phyloP scores from a whole-genome alignment of 2,113 vertebrate genomes.

The Hemibagrus wyckioides region DNA sequence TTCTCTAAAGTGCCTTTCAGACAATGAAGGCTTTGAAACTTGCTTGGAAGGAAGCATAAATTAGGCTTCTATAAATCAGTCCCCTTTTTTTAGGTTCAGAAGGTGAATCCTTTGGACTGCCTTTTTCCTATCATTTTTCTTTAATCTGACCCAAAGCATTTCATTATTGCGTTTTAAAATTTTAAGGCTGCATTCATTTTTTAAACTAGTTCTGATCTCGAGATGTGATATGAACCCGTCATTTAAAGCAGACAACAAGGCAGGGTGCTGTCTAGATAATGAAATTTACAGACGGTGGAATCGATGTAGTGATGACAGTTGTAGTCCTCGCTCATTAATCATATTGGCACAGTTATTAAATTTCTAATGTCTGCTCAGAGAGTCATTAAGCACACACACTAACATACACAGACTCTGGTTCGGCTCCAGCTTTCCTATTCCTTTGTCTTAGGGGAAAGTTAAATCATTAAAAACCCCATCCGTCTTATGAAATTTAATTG shows the following conservation, averaged over 20 bases:
- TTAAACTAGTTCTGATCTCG: conserved; percentile 15
- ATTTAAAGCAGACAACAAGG: conserved; percentile 42
- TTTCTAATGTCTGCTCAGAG: conserved; percentile 41
- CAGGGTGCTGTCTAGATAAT: conserved; percentile 25
- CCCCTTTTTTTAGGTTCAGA: neutral
- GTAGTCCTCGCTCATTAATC: conserved; percentile 45
- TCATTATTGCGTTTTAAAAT: conserved; percentile 1
- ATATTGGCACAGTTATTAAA: conserved; percentile 52
- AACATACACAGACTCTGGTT: conserved; percentile 13
- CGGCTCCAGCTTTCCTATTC: conserved; percentile 21
- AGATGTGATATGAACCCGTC: neutral
- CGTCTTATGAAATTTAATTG: conserved; percentile 11
- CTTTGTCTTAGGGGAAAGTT: conserved; percentile 34
- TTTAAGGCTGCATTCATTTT: conserved; percentile 13
- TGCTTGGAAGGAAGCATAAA: neutral
- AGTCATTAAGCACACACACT: conserved; percentile 34
- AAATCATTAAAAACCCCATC: conserved; percentile 15
- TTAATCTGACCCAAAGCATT: conserved; percentile 3
- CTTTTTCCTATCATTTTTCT: neutral
- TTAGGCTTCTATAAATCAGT: neutral
- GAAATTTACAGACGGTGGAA: conserved; percentile 29
- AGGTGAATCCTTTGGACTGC: neutral
- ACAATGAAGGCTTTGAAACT: neutral
- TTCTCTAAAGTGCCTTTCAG: neutral
- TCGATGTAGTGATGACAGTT: conserved; percentile 36